These are phyloP conservation scores for Leucophenga varia DNA, from an alignment of 1,140 invertebrate genomes.

Conservation along the genomic window DNA sequence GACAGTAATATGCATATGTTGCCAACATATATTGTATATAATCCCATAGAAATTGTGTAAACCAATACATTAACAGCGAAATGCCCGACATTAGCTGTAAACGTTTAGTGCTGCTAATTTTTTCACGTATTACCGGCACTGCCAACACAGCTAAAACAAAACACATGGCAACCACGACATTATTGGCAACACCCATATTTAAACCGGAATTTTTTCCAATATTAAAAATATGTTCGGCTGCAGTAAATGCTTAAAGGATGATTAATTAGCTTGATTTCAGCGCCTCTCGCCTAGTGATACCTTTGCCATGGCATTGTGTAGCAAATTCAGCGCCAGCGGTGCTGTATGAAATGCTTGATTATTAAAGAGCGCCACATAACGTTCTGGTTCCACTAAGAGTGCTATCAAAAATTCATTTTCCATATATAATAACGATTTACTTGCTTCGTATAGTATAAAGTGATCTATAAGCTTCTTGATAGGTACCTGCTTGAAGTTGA, in stretches of 20 bases:
- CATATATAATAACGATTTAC: not conserved
- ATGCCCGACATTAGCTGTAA: constrained; percentile 1
- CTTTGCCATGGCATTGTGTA: constrained; percentile 9
- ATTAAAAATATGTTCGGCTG: too few relatives aligned
- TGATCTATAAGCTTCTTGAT: too few relatives aligned
- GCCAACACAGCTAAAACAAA: not conserved
- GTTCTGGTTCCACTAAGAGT: not conserved
- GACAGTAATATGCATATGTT: not conserved
- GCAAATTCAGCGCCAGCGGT: constrained; percentile 7
- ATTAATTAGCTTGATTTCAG: constrained; percentile 4
- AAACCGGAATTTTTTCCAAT: too few relatives aligned
- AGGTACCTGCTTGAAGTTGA: too few relatives aligned
- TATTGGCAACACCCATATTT: not conserved
- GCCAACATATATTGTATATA: too few relatives aligned
- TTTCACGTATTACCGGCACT: not conserved
- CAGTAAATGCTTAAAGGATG: constrained; percentile 1
- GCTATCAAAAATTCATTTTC: constrained; percentile 3
- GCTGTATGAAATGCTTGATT: constrained; percentile 1
- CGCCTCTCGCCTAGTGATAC: not conserved
- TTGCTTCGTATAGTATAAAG: too few relatives aligned
- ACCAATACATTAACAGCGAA: not conserved
- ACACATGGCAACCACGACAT: not conserved
- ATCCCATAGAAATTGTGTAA: not conserved
- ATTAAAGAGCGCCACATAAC: constrained; percentile 3
- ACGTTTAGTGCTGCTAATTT: not conserved